phyloP scores from a whole-genome alignment of 2,797 vertebrate species.

The Chaetophractus vellerosus region DNA sequence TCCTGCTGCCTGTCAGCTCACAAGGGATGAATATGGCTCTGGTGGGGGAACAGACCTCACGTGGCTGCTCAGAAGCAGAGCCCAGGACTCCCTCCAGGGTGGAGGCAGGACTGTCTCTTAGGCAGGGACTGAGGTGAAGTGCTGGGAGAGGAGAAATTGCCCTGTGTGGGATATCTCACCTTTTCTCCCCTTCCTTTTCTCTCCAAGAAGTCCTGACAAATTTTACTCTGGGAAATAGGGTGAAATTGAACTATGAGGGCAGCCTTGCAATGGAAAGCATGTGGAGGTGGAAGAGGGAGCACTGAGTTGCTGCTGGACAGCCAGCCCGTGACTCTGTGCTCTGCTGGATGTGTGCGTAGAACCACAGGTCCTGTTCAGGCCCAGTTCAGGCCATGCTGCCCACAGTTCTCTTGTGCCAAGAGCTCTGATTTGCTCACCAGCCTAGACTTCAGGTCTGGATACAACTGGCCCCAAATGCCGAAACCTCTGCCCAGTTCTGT shows the following conservation, averaged over 20 bases:
- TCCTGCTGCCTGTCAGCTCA: not conserved
- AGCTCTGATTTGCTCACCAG: not conserved
- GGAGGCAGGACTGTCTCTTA: not conserved
- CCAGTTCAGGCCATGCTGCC: not conserved
- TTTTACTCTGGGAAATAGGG: not conserved
- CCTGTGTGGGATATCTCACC: not conserved
- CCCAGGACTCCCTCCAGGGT: not conserved
- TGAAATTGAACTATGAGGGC: not conserved
- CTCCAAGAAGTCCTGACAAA: not conserved
- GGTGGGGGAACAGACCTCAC: not conserved
- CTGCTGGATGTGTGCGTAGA: accelerated
- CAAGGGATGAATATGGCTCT: accelerated
- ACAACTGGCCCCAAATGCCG: not conserved
- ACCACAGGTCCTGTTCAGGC: not conserved
- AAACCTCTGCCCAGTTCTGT: not conserved
- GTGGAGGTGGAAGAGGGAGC: not conserved
- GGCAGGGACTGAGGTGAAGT: not conserved
- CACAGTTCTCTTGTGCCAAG: not conserved
- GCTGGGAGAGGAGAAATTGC: not conserved
- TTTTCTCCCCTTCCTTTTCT: not conserved
- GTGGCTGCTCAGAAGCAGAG: not conserved
- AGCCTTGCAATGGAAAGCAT: not conserved
- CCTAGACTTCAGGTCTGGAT: not conserved
- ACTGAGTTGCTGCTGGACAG: not conserved
- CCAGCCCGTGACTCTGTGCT: not conserved